A percentile compares a stretch with the other conserved stretches of the same genome.
Evolutionary conservation across 2,888 invertebrate species (phyloP).

Genomic region (Punctoribates punctum): DNA sequence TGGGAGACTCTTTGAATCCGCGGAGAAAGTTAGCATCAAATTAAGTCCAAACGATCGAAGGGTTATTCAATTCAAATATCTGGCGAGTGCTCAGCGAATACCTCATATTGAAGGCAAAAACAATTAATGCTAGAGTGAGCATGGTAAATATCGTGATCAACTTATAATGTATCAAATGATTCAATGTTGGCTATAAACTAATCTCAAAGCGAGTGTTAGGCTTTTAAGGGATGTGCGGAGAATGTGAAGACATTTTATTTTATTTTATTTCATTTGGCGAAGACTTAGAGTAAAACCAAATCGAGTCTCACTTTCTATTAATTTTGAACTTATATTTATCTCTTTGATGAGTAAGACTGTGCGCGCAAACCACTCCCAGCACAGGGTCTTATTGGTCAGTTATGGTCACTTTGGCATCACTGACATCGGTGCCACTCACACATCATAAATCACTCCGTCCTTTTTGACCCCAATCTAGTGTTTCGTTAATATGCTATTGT

Average conservation of each 20-base stretch:
- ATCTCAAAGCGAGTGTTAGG: constrained; percentile 8
- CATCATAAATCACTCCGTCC: constrained; percentile 36
- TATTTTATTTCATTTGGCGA: neutral
- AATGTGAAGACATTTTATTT: neutral
- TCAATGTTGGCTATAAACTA: neutral
- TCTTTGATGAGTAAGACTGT: constrained; percentile 14
- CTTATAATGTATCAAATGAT: neutral
- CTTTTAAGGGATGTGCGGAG: neutral
- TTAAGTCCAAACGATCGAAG: constrained; percentile 3
- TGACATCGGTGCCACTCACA: constrained; percentile 29
- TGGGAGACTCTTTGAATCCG: constrained; percentile 8
- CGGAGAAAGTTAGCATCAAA: constrained; percentile 33
- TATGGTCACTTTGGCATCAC: constrained; percentile 25
- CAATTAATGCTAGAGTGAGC: constrained; percentile 26
- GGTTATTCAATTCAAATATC: constrained; percentile 18
- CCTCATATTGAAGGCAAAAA: constrained; percentile 15
- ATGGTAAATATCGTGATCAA: constrained; percentile 28
- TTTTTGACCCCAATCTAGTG: constrained; percentile 30
- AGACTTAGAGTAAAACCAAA: neutral
- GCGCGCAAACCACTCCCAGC: constrained; percentile 33
- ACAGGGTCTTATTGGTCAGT: constrained; percentile 29
- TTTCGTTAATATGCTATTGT: constrained; percentile 28
- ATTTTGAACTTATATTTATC: constrained; percentile 12
- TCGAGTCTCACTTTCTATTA: constrained; percentile 21
- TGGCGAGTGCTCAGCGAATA: neutral